Percentiles rank a stretch among this genome's conserved stretches.
phyloP scores from a whole-genome alignment of 1,140 invertebrate species.

The Phymastichus coffea region DNA sequence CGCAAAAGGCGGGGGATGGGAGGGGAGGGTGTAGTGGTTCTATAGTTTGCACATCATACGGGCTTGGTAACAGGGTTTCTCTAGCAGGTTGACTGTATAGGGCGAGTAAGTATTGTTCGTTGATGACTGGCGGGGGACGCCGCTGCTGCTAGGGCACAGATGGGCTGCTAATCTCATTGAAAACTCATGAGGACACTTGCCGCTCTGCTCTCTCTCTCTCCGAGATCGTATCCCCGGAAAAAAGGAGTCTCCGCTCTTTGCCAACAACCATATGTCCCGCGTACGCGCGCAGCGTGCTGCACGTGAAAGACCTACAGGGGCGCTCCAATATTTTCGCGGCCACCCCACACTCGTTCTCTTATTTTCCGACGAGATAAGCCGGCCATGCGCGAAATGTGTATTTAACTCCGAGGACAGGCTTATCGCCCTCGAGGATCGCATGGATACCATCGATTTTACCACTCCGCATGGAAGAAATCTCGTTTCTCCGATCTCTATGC shows the following conservation, averaged over 20 bases:
- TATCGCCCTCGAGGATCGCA: too few relatives aligned
- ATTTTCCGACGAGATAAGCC: conserved; percentile 11
- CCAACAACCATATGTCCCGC: conserved; percentile 57
- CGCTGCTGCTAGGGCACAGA: conserved; percentile 50
- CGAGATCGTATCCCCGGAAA: conserved; percentile 3
- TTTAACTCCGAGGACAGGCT: conserved; percentile 17
- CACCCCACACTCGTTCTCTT: too few relatives aligned
- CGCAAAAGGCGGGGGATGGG: neutral
- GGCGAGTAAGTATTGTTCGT: conserved; percentile 50
- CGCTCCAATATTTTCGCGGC: conserved; percentile 9
- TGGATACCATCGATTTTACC: too few relatives aligned
- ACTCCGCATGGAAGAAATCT: too few relatives aligned
- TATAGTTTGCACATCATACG: too few relatives aligned
- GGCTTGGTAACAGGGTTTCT: too few relatives aligned
- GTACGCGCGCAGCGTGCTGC: conserved; percentile 42
- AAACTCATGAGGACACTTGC: conserved; percentile 57
- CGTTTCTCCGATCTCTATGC: too few relatives aligned
- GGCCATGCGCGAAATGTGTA: conserved; percentile 20
- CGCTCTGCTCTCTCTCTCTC: too few relatives aligned
- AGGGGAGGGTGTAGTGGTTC: neutral
- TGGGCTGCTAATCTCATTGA: conserved; percentile 58
- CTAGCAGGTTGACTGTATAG: conserved; percentile 50
- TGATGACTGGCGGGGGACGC: too few relatives aligned
- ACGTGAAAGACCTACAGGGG: neutral
- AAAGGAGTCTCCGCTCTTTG: conserved; percentile 8